Conservation (phyloP, 1,140 invertebrate genomes). For the Aphidius ervi region DNA sequence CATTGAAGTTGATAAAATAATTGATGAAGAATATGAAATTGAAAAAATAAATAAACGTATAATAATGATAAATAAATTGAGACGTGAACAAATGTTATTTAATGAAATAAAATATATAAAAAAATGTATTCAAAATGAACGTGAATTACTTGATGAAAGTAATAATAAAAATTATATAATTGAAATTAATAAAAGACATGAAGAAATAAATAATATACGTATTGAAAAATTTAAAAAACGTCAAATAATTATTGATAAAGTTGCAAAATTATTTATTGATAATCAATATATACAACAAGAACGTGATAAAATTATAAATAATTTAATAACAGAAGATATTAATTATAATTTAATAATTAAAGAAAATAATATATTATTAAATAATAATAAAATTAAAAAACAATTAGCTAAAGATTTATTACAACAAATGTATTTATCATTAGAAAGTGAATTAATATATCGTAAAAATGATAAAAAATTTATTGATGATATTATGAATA, state of each 20-base stretch:
- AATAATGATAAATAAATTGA: constrained; percentile 21
- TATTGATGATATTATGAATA: constrained; percentile 31
- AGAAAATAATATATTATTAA: constrained; percentile 20
- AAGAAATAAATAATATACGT: constrained; percentile 25
- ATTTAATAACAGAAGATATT: constrained; percentile 36
- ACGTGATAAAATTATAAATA: constrained; percentile 26
- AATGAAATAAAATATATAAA: constrained; percentile 17
- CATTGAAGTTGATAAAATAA: constrained; percentile 27
- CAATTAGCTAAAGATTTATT: constrained; percentile 27
- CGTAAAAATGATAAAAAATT: constrained; percentile 32
- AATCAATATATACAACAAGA: constrained; percentile 20
- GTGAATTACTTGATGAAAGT: neutral
- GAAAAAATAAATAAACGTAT: constrained; percentile 19
- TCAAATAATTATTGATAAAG: constrained; percentile 23
- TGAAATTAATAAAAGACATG: constrained; percentile 24
- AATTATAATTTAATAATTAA: constrained; percentile 22
- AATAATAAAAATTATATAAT: constrained; percentile 20
- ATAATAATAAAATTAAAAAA: constrained; percentile 21
- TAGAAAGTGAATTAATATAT: constrained; percentile 29
- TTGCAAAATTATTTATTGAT: constrained; percentile 29
- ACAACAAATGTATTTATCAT: constrained; percentile 34
- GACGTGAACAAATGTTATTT: constrained; percentile 27
- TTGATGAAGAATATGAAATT: constrained; percentile 28
- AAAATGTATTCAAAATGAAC: constrained; percentile 1
- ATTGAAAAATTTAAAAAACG: constrained; percentile 22